These are phyloP conservation scores for Bombus polaris DNA, from an alignment of 1,140 invertebrate species.

Conservation along the genomic window DNA sequence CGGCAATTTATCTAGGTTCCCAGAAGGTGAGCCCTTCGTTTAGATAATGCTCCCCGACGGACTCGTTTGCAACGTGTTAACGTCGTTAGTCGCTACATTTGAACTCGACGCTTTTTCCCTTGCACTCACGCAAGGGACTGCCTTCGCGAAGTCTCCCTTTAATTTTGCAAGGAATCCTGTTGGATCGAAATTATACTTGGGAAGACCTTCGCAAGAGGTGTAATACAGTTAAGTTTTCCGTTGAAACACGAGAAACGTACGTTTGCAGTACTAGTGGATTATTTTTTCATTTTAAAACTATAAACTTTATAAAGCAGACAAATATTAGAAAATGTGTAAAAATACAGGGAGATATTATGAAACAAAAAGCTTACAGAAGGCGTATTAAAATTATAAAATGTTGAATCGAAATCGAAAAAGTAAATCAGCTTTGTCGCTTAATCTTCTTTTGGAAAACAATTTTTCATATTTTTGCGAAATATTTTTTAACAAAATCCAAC, in stretches of 20 bases:
- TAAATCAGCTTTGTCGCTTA: background rate
- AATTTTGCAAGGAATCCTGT: constrained; percentile 31
- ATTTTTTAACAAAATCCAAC: too few species aligned
- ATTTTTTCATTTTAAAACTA: background rate
- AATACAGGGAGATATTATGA: background rate
- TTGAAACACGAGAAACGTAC: background rate
- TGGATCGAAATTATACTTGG: background rate
- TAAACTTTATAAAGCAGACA: background rate
- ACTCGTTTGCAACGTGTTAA: constrained; percentile 44
- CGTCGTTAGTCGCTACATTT: constrained; percentile 11
- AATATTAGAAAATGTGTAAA: background rate
- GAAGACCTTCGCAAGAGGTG: background rate
- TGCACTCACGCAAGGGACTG: background rate
- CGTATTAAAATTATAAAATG: background rate
- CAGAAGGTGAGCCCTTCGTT: background rate
- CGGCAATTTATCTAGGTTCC: background rate
- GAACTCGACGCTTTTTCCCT: background rate
- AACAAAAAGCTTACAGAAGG: background rate
- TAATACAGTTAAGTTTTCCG: background rate
- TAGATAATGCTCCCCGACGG: constrained; percentile 9
- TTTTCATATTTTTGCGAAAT: too few species aligned
- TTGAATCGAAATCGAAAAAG: background rate
- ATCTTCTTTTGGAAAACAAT: background rate
- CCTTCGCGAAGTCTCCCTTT: constrained; percentile 2
- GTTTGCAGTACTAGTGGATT: background rate